Evolutionary conservation across 2,113 vertebrate species (phyloP), one percentile per base, ranked within the genome.

Genomic region (Narcine bancroftii): DNA sequence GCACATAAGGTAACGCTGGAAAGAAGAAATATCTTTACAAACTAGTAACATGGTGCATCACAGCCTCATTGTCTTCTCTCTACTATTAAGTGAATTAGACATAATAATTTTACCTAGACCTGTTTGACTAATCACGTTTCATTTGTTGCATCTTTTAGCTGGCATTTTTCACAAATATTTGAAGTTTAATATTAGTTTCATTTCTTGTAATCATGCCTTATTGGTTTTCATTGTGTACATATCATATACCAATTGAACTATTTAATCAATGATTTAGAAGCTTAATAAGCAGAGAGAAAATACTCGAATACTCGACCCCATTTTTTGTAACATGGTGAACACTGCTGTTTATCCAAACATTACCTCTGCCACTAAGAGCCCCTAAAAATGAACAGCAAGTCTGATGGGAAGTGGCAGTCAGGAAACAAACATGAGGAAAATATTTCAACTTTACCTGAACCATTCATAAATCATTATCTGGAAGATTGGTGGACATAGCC

Each of bases 261-360:
- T n/a, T n/a, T 91, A 15, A 11, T 69, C 89, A 71, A 42, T 69
- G 89, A 69, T 91, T 47, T 17, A 69, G 89, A 71, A 69, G 24
- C 26, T 91, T 33, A 29, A 29, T 21, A 69, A 10, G 42, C 26
- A 47, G 11, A 33, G 65, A 91, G 56, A 36, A 63, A 63, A 87
- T 33, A 63, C 3, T n/a, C 60, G 10, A 63, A 87, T 33, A 63
- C 3, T n/a, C 60, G 10, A 36, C 19, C 60, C 19, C 36, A 47
- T 66, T 65, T n/a, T 45, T 91, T 69, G 36, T 45, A 42, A n/a
- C 36, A 10, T 2, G 66, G 39, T 91, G 36, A 66, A 29, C 92
- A 94, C 95, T 96, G 95, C 94, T 94, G 94, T 94, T 95, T 92
- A 93, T 95, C 95, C 95, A 93, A 93, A 94, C 93, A 94, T 94